Base-by-base conservation (phyloP, 2,113 vertebrate genomes). In the Stercorarius parasiticus region DNA sequence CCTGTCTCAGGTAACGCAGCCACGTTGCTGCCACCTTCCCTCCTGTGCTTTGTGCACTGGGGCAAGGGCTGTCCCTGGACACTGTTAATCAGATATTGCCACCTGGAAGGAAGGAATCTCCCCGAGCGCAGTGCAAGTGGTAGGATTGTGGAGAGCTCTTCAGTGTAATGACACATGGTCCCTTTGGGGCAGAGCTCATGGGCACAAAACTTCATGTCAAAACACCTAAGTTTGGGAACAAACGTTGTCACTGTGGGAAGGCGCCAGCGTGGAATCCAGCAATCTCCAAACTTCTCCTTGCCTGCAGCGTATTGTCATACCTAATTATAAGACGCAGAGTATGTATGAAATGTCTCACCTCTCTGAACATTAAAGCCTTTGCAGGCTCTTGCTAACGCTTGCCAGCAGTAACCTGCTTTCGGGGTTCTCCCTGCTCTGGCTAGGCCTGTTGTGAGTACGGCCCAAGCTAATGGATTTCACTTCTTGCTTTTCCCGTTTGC, bases 181-280 rank as follows among this genome's bases (percentile, higher is more conserved):
- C 84, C 96, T 96, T 65, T 69, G 87, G 89, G 89, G 40, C 73
- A 93, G 81, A 89, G 78, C 83, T 96, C 89, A 30, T 6, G 86
- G 95, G 83, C 88, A 53, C 83, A 79, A 29, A 96, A 72, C 50
- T 74, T 74, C 52, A 25, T 56, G 77, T 59, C 80, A 92, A 23
- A 96, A 43, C 58, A 82, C 59, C 79, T 5, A 59, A 64, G 79
- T 66, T 88, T 6, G 32, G 83, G 77, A 93, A 16, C 45, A 66
- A 94, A 87, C 45, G 0, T 17, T 64, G 74, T 88, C 76, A 40
- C 67, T 36, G 81, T n/a, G 55, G 78, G 78, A 91, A 93, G 77
- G 66, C 96, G 86, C 70, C 58, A 21, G 40, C 2, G 8, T 61
- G 78, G 69, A 72, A 96, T 53, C 84, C 90, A 80, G 82, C 87